Percentiles rank a stretch among this genome's conserved stretches.
phyloP scores from a whole-genome alignment of 2,797 vertebrate species.

The Cephalopachus bancanus region DNA sequence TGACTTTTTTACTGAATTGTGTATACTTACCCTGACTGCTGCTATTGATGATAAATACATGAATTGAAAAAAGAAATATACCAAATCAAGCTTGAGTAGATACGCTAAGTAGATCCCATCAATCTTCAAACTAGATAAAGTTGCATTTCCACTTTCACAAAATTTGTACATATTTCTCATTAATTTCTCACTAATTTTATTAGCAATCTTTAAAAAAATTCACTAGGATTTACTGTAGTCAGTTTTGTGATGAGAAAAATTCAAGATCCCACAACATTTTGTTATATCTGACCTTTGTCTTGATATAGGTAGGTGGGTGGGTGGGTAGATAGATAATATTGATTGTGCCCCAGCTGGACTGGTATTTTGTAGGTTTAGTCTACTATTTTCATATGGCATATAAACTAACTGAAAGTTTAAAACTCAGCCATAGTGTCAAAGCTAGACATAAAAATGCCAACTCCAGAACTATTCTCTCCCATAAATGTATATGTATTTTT shows the following conservation, averaged over 20 bases:
- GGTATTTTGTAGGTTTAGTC: constrained; percentile 44
- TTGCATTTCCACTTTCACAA: not conserved
- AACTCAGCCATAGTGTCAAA: not conserved
- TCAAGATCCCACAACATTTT: not conserved
- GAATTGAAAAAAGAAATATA: constrained; percentile 3
- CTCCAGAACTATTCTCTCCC: not conserved
- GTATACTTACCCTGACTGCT: not conserved
- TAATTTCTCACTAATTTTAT: constrained; percentile 48
- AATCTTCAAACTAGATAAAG: constrained; percentile 14
- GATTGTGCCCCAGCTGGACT: constrained; percentile 22
- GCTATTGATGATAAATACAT: not conserved
- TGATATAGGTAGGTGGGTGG: not conserved
- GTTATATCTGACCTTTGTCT: not conserved
- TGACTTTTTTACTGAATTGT: not conserved
- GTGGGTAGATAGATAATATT: too few relatives aligned
- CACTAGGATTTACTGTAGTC: constrained; percentile 31
- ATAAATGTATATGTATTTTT: not conserved
- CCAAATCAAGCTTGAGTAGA: not conserved
- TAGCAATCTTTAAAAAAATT: constrained; percentile 53
- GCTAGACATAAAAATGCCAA: not conserved
- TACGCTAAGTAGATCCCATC: not conserved
- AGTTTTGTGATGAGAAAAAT: constrained; percentile 45
- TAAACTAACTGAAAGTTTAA: constrained; percentile 69
- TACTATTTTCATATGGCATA: constrained; percentile 24
- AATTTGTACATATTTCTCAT: not conserved